Conservation (phyloP, 2,888 invertebrate genomes). For the Netelia melanura region DNA sequence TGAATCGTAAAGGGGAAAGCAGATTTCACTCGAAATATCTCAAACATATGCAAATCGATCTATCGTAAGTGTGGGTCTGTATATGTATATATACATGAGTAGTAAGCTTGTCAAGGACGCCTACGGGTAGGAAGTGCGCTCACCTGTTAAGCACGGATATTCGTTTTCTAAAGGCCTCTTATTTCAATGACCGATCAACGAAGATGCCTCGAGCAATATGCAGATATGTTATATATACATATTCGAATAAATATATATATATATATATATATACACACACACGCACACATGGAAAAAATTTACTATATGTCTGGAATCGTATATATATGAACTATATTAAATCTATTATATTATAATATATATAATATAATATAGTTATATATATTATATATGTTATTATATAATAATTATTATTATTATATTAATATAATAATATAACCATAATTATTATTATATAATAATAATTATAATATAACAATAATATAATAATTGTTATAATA, state of each 20-base stretch:
- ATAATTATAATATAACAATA: no score
- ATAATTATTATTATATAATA: no score
- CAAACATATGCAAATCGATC: not conserved
- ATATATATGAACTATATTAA: not conserved
- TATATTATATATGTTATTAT: no score
- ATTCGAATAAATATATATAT: not conserved
- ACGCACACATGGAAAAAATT: not conserved
- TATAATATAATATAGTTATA: no score
- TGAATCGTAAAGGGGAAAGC: slow-evolving; percentile 23
- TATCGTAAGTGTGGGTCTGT: no score
- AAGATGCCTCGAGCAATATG: not conserved
- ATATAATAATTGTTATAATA: no score
- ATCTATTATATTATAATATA: no score
- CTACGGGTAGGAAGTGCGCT: slow-evolving; percentile 17
- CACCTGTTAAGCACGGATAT: not conserved
- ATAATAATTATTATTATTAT: no score
- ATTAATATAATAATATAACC: no score
- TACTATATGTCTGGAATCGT: not conserved
- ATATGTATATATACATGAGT: not conserved
- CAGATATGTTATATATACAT: not conserved
- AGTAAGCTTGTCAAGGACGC: slow-evolving; percentile 36
- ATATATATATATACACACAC: no score
- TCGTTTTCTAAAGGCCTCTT: not conserved
- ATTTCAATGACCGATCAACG: not conserved
- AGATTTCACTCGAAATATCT: slow-evolving; percentile 45